Evolutionary conservation across 2,113 vertebrate genomes (phyloP).

Genomic region (Nyctibius bracteatus): DNA sequence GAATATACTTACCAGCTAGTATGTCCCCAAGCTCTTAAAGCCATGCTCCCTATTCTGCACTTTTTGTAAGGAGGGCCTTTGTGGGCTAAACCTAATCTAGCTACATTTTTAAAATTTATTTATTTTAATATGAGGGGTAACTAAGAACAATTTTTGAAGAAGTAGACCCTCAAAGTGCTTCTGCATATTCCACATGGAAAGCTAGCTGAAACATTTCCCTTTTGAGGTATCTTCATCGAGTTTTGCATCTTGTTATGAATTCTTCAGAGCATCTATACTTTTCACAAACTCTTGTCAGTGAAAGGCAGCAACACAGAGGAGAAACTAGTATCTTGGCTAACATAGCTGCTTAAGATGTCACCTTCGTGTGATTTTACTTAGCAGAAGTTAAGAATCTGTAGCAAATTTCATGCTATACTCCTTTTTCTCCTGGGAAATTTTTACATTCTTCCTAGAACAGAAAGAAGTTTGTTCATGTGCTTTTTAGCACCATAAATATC

Average conservation of each 20-base stretch:
- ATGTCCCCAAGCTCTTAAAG: neutral
- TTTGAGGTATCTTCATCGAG: neutral
- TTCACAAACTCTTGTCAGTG: neutral
- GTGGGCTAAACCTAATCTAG: neutral
- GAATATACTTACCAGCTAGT: neutral
- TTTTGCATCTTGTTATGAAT: neutral
- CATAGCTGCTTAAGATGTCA: neutral
- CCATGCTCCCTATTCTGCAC: neutral
- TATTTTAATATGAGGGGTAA: neutral
- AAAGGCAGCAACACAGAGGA: neutral
- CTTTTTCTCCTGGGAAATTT: neutral
- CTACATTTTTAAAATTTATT: neutral
- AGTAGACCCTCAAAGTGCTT: neutral
- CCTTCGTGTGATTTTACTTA: neutral
- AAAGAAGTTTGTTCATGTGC: neutral
- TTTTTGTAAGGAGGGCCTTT: neutral
- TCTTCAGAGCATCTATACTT: neutral
- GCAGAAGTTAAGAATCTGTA: neutral
- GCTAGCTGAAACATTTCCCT: neutral
- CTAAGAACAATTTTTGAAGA: neutral
- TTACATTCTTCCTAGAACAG: neutral
- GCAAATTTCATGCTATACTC: neutral
- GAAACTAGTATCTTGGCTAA: neutral
- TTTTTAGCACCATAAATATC: neutral
- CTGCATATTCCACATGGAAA: neutral